These are phyloP conservation scores for Lucifuga dentata DNA, from an alignment of 2,113 vertebrate genomes.

Conservation along the genomic window DNA sequence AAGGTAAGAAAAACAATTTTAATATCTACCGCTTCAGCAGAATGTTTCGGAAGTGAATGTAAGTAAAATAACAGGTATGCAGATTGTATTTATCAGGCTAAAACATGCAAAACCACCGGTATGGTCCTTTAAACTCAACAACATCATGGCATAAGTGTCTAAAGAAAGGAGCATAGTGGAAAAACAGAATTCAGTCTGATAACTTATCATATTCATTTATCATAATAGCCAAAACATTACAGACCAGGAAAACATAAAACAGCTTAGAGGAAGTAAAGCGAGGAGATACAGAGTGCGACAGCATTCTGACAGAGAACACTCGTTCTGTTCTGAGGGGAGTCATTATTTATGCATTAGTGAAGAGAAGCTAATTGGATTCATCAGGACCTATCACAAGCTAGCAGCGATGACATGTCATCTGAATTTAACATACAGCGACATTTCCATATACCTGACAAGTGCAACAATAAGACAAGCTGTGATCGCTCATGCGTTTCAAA, in stretches of 20 bases:
- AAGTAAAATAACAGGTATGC: too few species aligned
- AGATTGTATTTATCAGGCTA: too few species aligned
- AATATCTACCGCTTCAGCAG: too few species aligned
- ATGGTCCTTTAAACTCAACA: too few species aligned
- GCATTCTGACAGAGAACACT: conserved; percentile 59
- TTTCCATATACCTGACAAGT: conserved; percentile 53
- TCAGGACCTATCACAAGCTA: conserved; percentile 48
- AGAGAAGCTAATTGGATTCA: conserved; percentile 79
- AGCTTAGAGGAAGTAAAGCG: conserved; percentile 38
- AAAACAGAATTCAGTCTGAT: background rate
- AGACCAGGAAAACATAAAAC: background rate
- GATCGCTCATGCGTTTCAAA: conserved; percentile 1
- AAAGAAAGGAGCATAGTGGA: background rate
- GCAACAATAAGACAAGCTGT: background rate
- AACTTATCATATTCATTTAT: conserved; percentile 21
- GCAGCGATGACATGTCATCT: conserved; percentile 58
- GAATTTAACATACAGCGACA: conserved; percentile 44
- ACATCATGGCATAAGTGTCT: background rate
- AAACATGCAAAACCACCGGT: too few species aligned
- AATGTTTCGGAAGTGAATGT: too few species aligned
- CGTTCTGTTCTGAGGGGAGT: conserved; percentile 49
- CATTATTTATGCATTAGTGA: conserved; percentile 78
- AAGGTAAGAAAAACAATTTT: too few species aligned
- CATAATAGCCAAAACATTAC: background rate
- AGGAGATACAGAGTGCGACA: conserved; percentile 38